Conservation (phyloP, 2,888 invertebrate species). For the Nomada flava region DNA sequence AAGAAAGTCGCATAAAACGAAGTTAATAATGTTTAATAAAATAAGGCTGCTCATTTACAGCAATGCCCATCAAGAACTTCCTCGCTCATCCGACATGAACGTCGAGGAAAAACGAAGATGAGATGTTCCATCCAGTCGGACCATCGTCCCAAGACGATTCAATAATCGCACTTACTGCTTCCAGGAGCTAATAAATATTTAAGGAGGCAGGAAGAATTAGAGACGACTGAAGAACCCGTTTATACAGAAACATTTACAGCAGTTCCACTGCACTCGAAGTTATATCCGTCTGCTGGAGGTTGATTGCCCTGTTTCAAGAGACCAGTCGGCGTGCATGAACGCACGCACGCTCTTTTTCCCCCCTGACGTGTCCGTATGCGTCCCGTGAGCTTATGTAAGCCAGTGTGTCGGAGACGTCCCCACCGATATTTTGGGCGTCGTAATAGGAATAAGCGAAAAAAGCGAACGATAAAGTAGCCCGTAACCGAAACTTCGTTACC, state of each 20-base stretch:
- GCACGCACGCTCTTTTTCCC: conserved; percentile 43
- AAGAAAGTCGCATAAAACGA: no score
- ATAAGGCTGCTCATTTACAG: no score
- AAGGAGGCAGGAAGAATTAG: no score
- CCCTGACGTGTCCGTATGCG: conserved; percentile 34
- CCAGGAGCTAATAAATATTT: no score
- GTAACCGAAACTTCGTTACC: conserved; percentile 48
- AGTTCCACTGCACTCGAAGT: neutral
- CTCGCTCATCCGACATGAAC: no score
- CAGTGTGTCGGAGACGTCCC: conserved; percentile 70
- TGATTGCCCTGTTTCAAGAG: conserved; percentile 63
- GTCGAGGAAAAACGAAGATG: no score
- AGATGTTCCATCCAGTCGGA: no score
- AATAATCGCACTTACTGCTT: no score
- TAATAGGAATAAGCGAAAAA: conserved; percentile 45
- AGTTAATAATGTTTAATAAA: no score
- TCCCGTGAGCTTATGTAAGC: conserved; percentile 75
- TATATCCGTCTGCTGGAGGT: conserved; percentile 24
- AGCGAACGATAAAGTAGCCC: conserved; percentile 45
- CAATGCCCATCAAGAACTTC: no score
- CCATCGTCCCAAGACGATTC: no score
- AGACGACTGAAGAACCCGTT: no score
- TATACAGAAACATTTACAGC: neutral
- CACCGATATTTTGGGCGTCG: conserved; percentile 58
- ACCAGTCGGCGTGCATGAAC: conserved; percentile 51